Conservation (phyloP, 92 coral and sea anemone genomes). For the Actinernus sp. region DNA sequence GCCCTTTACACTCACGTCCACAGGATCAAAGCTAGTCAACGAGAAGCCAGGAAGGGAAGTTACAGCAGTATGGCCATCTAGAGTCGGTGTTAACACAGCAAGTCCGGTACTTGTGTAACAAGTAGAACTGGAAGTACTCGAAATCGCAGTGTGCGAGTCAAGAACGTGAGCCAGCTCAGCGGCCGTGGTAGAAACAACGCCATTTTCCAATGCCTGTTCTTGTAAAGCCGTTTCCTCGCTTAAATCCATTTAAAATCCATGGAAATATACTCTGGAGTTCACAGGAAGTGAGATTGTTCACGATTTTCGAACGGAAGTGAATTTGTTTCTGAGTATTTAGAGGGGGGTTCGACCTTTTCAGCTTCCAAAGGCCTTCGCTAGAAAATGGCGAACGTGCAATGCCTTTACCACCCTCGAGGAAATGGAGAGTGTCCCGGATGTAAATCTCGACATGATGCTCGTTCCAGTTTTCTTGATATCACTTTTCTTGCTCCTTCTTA, state of each 20-base stretch:
- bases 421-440: constrained; percentile 56
- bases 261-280: too few species aligned
- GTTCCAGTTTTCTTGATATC: too few species aligned
- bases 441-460: too few species aligned
- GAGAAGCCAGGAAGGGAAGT: constrained; percentile 87
- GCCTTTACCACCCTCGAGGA: constrained; percentile 74
- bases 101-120: constrained; percentile 77
- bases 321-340: constrained; percentile 64
- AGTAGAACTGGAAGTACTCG: constrained; percentile 44
- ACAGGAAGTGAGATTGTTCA: constrained; percentile 84
- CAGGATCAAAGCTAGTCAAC: constrained; percentile 80
- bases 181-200: constrained; percentile 63
- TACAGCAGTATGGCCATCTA: constrained; percentile 82
- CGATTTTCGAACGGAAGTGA: constrained; percentile 85
- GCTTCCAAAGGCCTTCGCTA: constrained; percentile 31
- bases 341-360: constrained; percentile 89
- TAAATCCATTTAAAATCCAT: constrained; percentile 91
- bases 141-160: constrained; percentile 67
- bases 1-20: constrained; percentile 73
- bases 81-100: constrained; percentile 69
- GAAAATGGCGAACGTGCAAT: constrained; percentile 66
- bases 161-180: constrained; percentile 80
- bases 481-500: too few species aligned
- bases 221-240: constrained; percentile 60
- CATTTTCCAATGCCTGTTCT: constrained; percentile 63